phyloP scores from a whole-genome alignment of 2,113 vertebrate genomes.

The Maccullochella peelii region DNA sequence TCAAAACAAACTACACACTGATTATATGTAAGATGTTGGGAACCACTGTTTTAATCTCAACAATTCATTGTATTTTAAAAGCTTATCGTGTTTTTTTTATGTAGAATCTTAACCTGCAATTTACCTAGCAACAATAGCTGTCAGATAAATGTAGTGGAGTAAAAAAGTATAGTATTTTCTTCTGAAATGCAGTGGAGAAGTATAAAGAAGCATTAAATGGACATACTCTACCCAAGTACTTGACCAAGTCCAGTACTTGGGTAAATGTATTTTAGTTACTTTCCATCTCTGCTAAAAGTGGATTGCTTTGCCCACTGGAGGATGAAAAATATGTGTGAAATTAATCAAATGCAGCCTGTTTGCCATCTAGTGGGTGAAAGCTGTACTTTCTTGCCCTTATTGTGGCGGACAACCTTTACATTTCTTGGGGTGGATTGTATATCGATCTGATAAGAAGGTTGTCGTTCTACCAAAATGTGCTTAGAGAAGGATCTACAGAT shows the following conservation, averaged over 20 bases:
- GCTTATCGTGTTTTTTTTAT: neutral
- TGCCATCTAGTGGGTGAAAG: slow-evolving; percentile 76
- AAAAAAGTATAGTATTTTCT: neutral
- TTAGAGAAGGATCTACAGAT: slow-evolving; percentile 36
- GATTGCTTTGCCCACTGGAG: neutral
- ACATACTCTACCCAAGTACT: too few relatives aligned
- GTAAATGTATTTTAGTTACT: neutral
- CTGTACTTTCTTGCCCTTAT: neutral
- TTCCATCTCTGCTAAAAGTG: neutral
- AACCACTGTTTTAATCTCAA: neutral
- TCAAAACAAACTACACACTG: neutral
- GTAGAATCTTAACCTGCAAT: neutral
- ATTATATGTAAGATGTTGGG: neutral
- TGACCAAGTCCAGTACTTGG: too few relatives aligned
- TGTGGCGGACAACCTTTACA: slow-evolving; percentile 10
- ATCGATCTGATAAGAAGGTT: slow-evolving; percentile 48
- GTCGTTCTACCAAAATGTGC: slow-evolving; percentile 26
- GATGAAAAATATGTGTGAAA: neutral
- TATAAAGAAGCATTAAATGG: neutral
- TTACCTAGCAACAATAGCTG: neutral
- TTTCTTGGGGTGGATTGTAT: slow-evolving; percentile 10
- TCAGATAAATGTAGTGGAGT: neutral
- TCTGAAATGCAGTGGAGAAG: neutral
- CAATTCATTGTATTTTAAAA: neutral
- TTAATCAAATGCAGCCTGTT: slow-evolving; percentile 41